Evolutionary conservation across 1,140 invertebrate genomes (phyloP), one percentile per base, ranked within the genome.

Genomic region (Asobara japonica): DNA sequence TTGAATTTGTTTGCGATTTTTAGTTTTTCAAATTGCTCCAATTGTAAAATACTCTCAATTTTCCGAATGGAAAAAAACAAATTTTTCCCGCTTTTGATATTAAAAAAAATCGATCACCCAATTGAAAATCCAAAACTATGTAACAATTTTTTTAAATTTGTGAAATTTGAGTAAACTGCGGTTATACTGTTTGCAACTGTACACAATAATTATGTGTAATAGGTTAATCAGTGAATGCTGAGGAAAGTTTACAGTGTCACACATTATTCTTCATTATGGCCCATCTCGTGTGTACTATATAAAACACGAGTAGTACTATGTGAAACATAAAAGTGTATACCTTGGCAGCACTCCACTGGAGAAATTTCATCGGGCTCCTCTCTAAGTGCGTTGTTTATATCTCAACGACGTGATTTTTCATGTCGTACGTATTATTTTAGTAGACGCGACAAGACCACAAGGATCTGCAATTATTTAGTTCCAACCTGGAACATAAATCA

Each of bases 301-400:
- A 56, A 56, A 56, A 22, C n/a, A 22, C 51, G 5, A 56, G 22
- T 56, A 25, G 45, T 6, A 11, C 51, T 25, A 22, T 56, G 4
- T 1, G 22, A 56, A 18, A 56, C 20, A 22, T 3, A 56, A 22
- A 27, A 18, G 5, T 56, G 51, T 56, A 22, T 56, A 56, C 51
- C 51, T 56, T 56, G 51, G 51, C 51, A 56, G 11, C 22, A 27
- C 18, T 56, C 51, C 51, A 56, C 51, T 22, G 51, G 51, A 56
- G 20, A 18, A 56, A 56, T 45, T 8, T 56, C 16, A 51, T 51
- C 51, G 18, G 13, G 4, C 18, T 45, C 41, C 7, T 7, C 5
- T 10, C 5, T 13, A 13, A 27, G 25, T 20, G 4, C 51, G 22
- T 25, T 56, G 22, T 56, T 25, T 56, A 56, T 56, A 25, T 11